These are phyloP conservation scores for Phaedon cochleariae DNA, from an alignment of 2,888 invertebrate genomes.

Conservation along the genomic window DNA sequence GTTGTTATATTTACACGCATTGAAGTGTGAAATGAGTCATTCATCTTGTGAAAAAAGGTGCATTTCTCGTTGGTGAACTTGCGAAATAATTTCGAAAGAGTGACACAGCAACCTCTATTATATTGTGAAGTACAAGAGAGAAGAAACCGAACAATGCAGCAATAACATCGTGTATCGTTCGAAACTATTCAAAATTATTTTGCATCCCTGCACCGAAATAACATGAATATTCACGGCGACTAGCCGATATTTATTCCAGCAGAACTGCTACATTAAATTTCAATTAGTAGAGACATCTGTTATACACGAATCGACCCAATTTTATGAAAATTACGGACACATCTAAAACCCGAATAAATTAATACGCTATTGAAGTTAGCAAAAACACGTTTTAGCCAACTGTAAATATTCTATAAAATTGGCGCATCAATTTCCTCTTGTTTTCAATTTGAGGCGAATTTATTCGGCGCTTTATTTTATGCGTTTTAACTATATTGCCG, in stretches of 20 bases:
- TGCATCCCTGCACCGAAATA: slow-evolving; percentile 17
- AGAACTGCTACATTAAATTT: slow-evolving; percentile 31
- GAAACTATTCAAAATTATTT: slow-evolving; percentile 4
- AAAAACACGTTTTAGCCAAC: slow-evolving; percentile 15
- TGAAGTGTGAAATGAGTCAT: neutral
- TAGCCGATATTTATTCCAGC: slow-evolving; percentile 25
- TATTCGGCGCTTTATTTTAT: slow-evolving; percentile 5
- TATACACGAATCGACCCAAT: slow-evolving; percentile 32
- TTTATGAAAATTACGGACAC: slow-evolving; percentile 29
- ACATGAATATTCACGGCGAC: slow-evolving; percentile 28
- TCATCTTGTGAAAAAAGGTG: neutral
- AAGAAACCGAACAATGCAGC: neutral
- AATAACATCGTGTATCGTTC: neutral
- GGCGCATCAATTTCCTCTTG: slow-evolving; percentile 11
- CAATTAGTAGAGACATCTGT: slow-evolving; percentile 33
- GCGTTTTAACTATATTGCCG: neutral
- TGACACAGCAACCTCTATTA: neutral
- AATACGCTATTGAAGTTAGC: slow-evolving; percentile 30
- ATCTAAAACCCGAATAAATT: slow-evolving; percentile 25
- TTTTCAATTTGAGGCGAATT: slow-evolving; percentile 9
- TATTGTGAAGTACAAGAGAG: neutral
- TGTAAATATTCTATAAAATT: slow-evolving; percentile 15
- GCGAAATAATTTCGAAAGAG: neutral
- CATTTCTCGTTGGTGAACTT: neutral
- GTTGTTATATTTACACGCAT: neutral